These are phyloP conservation scores for Drymodes brunneopygia DNA, from an alignment of 2,113 vertebrate species.

Conservation along the genomic window DNA sequence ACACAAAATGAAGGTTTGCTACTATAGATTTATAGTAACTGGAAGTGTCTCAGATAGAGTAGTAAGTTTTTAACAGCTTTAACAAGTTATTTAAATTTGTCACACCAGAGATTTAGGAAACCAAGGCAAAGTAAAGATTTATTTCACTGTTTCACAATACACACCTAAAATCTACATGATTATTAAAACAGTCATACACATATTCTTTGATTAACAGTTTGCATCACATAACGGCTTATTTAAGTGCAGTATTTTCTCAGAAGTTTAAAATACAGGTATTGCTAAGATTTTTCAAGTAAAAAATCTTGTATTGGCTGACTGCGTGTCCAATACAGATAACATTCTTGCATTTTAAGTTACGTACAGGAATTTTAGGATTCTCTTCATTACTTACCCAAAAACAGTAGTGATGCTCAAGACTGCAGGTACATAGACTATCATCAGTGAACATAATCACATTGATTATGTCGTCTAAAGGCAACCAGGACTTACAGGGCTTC, in stretches of 20 bases:
- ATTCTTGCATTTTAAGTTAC: slow-evolving; percentile 42
- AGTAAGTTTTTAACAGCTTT: neutral
- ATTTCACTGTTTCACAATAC: slow-evolving; percentile 50
- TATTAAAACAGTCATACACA: slow-evolving; percentile 69
- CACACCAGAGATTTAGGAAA: neutral
- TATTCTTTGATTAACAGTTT: slow-evolving; percentile 70
- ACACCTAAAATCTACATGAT: slow-evolving; percentile 62
- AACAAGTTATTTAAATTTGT: neutral
- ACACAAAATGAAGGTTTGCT: neutral
- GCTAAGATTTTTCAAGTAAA: slow-evolving; percentile 53
- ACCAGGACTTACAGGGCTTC: slow-evolving; percentile 52
- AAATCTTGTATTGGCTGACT: neutral
- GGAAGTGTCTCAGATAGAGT: neutral
- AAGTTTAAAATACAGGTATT: slow-evolving; percentile 66
- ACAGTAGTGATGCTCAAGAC: slow-evolving; percentile 6
- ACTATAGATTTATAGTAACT: neutral
- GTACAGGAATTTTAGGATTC: slow-evolving; percentile 53
- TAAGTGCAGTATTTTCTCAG: slow-evolving; percentile 64
- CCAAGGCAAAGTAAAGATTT: slow-evolving; percentile 55
- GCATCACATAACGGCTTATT: slow-evolving; percentile 50
- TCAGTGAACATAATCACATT: slow-evolving; percentile 51
- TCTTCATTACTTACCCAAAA: slow-evolving; percentile 66
- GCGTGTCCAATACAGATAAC: slow-evolving; percentile 44
- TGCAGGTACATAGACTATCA: slow-evolving; percentile 42
- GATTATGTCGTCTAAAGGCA: slow-evolving; percentile 62